Evolutionary conservation across 2,888 invertebrate species (phyloP), one percentile per base, ranked within the genome.

Genomic region (Yponomeuta sedellus): DNA sequence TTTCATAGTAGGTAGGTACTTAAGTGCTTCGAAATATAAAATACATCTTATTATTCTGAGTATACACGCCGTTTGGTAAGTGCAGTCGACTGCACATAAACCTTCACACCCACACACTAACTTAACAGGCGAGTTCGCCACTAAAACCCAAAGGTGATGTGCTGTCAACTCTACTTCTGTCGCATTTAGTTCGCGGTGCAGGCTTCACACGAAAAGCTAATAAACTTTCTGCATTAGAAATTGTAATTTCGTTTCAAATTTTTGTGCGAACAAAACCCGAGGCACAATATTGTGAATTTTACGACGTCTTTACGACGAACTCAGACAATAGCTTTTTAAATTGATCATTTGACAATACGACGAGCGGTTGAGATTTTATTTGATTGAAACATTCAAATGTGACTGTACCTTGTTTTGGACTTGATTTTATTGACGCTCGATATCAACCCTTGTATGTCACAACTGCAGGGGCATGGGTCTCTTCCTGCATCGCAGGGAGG

Each of bases 151-250:
- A 25, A 25, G 25, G 25, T 25, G 3, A 25, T 25, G 25, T 25
- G 25, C 25, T 25, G 2, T 25, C 25, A 5, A 25, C 25, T 52
- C 16, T 16, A 16, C 16, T 16, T 52, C 44, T 52, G 44, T 52
- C 1, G 10, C 10, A 52, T 6, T 52, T 0, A 12, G 3, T 16
- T 52, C 16, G 12, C 12, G 12, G 12, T 52, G 44, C 44, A 44
- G 28, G 44, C 44, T 44, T 44, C 12, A 12, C 44, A 12, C 44
- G 44, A 52, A 52, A 52, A 52, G 12, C 44, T 52, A 52, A 52
- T 52, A 52, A 52, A 52, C 44, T 52, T 52, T 52, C 44, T 52
- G 44, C 44, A 52, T 52, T 52, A 52, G 44, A 52, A 52, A 52
- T 52, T 12, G 44, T 52, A 52, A 52, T 52, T 52, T 16, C 12